Evolutionary conservation across 2,113 vertebrate species (phyloP), one percentile per base, ranked within the genome.

Genomic region (Phycodurus eques): DNA sequence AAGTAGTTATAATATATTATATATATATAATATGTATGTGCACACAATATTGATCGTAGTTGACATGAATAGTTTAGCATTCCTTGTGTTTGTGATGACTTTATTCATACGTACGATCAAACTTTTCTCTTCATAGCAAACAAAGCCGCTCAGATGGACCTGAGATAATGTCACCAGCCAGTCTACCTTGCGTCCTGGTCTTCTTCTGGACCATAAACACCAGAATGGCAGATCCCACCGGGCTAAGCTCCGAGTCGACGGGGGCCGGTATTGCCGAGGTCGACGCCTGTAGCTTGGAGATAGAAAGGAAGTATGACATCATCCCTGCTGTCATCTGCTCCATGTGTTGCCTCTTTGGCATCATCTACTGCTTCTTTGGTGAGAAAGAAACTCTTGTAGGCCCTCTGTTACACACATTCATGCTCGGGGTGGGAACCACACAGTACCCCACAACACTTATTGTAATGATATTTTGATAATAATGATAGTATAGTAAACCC

Each of bases 311-410:
- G 67, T 94, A 94, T 82, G 92, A 95, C 17, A 49, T 94, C 80
- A 89, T 94, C 76, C 95, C 95, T 1, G 88, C 93, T 0, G 90
- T 94, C 79, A 93, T 94, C 83, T 95, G 93, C 85, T 93, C 93
- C 74, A 94, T 96, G 85, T 94, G 94, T 87, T 95, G 94, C 88
- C 90, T 95, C 72, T 95, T 96, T 69, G 94, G 95, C 53, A 92
- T 96, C 86, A 92, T 95, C 89, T 96, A 95, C 87, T 94, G 94
- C 88, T 95, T 95, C 91, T 95, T 96, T 49, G 95, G 95, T 96
- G 86, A 95, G 94, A 27, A 68, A 61, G 14, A 35, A 61, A 35
- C 59, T 14, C 10, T 19, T 14, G 4, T 35, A 2, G 15, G 31
- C 0, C 6, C 51, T 33, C 17, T 13, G 3, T 13, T 60, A 14